These are phyloP conservation scores for Nemapogon koenigi DNA, from an alignment of 2,888 invertebrate genomes.

Conservation along the genomic window DNA sequence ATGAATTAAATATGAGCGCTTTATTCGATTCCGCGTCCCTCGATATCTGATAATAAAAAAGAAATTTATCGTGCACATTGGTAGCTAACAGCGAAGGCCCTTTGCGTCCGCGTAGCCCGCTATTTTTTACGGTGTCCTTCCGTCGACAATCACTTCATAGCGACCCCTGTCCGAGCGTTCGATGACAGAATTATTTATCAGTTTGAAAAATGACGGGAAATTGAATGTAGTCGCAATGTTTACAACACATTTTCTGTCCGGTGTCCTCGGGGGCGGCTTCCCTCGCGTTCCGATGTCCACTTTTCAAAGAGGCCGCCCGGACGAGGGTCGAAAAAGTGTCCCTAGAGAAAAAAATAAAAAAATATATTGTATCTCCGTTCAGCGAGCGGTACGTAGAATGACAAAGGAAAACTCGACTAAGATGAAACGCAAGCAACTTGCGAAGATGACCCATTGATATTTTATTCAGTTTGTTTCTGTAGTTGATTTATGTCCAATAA, in stretches of 20 bases:
- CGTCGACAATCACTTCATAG: slow-evolving; percentile 64
- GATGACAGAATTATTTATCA: slow-evolving; percentile 68
- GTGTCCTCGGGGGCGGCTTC: slow-evolving; percentile 58
- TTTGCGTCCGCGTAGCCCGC: slow-evolving; percentile 23
- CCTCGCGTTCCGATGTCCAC: slow-evolving; percentile 66
- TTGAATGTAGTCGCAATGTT: slow-evolving; percentile 68
- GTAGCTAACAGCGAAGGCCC: slow-evolving; percentile 25
- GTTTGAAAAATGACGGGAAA: slow-evolving; percentile 68
- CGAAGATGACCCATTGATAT: slow-evolving; percentile 32
- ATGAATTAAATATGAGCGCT: slow-evolving; percentile 66
- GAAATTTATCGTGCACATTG: slow-evolving; percentile 61
- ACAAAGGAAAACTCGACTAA: slow-evolving; percentile 44
- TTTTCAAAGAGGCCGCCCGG: slow-evolving; percentile 65
- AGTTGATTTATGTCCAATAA: too few species aligned
- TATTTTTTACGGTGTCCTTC: slow-evolving; percentile 60
- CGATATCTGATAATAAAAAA: slow-evolving; percentile 66
- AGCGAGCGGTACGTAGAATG: slow-evolving; percentile 45
- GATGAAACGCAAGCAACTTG: slow-evolving; percentile 30
- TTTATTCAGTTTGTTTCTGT: slow-evolving; percentile 53
- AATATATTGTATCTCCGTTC: slow-evolving; percentile 56
- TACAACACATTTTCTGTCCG: slow-evolving; percentile 65
- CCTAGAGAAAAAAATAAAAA: slow-evolving; percentile 62
- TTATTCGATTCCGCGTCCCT: slow-evolving; percentile 66
- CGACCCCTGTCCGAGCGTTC: slow-evolving; percentile 63
- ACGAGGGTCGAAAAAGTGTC: slow-evolving; percentile 65